A percentile compares a stretch with the other conserved stretches of the same genome.
Conservation (phyloP, 2,888 invertebrate species). For the Colletes collaris region DNA sequence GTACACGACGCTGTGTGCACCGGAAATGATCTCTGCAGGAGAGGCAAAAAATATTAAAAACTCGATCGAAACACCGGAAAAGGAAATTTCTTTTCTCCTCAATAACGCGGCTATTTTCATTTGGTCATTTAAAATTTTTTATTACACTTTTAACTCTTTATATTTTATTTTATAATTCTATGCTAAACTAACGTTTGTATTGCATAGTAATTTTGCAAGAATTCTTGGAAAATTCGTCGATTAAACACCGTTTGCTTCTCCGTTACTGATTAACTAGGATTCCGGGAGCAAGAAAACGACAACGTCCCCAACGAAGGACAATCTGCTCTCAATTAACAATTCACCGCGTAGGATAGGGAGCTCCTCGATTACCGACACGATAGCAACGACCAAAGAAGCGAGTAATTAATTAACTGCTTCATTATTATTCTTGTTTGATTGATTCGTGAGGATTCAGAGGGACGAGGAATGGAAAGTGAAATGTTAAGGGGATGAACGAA, state of each 20-base stretch:
- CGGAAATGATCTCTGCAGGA: neutral
- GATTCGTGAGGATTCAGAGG: neutral
- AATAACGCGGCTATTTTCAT: conserved; percentile 6
- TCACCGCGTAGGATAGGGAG: neutral
- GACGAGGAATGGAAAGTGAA: neutral
- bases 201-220: neutral
- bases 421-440: conserved; percentile 46
- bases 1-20: neutral
- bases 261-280: conserved; percentile 2
- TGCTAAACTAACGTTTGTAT: neutral
- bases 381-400: neutral
- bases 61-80: conserved; percentile 15
- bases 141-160: neutral
- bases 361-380: conserved; percentile 1
- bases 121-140: conserved; percentile 11
- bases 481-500: neutral
- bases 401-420: conserved; percentile 40
- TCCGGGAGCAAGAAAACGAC: neutral
- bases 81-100: conserved; percentile 10
- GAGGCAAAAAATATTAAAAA: conserved; percentile 25
- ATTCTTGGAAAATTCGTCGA: neutral
- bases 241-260: neutral
- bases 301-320: conserved; percentile 16
- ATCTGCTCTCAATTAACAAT: neutral
- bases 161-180: no score